These are phyloP conservation scores for Cyaniris semiargus DNA, from an alignment of 2,888 invertebrate genomes.

Conservation along the genomic window DNA sequence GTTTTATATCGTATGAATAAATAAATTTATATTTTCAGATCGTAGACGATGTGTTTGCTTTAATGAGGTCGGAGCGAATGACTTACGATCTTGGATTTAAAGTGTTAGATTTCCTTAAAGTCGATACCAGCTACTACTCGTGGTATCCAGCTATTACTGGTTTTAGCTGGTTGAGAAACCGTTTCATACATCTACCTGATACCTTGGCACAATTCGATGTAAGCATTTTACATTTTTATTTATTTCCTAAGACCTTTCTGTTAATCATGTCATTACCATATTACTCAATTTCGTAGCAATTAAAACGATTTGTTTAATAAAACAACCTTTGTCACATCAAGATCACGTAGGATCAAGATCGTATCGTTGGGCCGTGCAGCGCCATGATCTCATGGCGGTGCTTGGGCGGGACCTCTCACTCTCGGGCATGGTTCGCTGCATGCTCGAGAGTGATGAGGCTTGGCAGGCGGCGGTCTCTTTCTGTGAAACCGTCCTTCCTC, in stretches of 20 bases:
- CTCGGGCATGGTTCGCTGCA: too few relatives aligned
- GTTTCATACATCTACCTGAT: constrained; percentile 63
- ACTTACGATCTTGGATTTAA: constrained; percentile 60
- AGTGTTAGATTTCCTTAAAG: constrained; percentile 65
- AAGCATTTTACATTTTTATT: constrained; percentile 42
- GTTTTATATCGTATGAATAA: too few relatives aligned
- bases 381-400: too few relatives aligned
- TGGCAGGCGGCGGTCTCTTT: too few relatives aligned
- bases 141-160: constrained; percentile 73
- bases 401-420: too few relatives aligned
- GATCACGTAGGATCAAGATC: background rate
- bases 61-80: constrained; percentile 64
- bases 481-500: too few relatives aligned
- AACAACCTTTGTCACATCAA: too few relatives aligned
- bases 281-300: background rate
- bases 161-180: constrained; percentile 67
- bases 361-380: too few relatives aligned
- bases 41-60: constrained; percentile 70
- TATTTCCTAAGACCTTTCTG: background rate
- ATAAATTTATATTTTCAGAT: constrained; percentile 57
- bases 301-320: too few relatives aligned
- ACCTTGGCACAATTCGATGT: constrained; percentile 60
- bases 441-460: too few relatives aligned
- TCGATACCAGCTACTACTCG: constrained; percentile 64
- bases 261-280: background rate